A percentile compares a stretch with the other conserved stretches of the same genome.
phyloP scores from a whole-genome alignment of 64 coral and sea anemone species.

The Montipora sp. region DNA sequence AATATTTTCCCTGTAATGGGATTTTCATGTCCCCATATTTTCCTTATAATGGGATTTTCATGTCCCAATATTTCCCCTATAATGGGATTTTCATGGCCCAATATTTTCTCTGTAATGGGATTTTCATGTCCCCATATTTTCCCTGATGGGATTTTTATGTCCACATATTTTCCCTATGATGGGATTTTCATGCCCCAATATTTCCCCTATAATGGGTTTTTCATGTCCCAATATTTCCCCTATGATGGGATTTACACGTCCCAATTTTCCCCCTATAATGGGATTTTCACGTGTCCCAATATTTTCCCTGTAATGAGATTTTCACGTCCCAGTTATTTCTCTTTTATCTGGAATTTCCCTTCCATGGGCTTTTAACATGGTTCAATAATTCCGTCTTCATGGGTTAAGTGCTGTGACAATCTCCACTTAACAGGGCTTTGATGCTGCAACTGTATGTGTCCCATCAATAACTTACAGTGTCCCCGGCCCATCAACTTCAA shows the following conservation, averaged over 20 bases:
- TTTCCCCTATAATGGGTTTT: background rate
- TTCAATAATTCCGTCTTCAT: slow-evolving; percentile 28
- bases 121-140: no score
- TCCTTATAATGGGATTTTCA: no score
- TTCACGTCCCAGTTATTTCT: background rate
- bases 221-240: background rate
- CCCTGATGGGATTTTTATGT: background rate
- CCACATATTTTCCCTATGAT: background rate
- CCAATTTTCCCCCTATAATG: no score
- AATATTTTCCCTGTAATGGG: background rate
- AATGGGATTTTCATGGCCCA: no score
- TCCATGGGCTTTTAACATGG: slow-evolving; percentile 32
- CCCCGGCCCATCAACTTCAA: slow-evolving; percentile 15
- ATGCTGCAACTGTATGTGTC: slow-evolving; percentile 24
- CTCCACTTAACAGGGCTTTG: slow-evolving; percentile 28
- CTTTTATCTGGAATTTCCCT: background rate
- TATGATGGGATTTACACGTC: no score
- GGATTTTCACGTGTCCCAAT: background rate
- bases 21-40: background rate
- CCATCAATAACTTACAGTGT: slow-evolving; percentile 5
- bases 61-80: no score
- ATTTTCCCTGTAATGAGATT: background rate
- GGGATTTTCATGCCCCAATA: background rate
- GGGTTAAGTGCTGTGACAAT: slow-evolving; percentile 29
- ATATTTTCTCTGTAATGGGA: no score